Evolutionary conservation across 2,113 vertebrate genomes (phyloP).

Genomic region (Zingel zingel): DNA sequence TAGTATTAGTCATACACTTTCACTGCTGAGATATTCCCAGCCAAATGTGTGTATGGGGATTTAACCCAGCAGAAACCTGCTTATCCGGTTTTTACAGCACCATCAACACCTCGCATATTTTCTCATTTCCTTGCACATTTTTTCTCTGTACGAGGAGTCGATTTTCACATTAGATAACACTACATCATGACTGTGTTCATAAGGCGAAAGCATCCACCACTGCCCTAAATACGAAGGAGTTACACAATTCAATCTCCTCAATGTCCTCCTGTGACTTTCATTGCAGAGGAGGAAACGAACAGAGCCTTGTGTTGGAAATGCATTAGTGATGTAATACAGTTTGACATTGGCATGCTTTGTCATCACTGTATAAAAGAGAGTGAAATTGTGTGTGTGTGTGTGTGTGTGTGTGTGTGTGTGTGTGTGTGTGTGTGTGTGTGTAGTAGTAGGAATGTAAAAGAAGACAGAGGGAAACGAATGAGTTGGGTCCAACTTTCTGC

Average conservation of each 20-base stretch:
- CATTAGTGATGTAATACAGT: slow-evolving; percentile 55
- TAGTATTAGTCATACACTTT: slow-evolving; percentile 69
- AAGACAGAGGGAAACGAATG: background rate
- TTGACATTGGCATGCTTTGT: slow-evolving; percentile 55
- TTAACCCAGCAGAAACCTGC: background rate
- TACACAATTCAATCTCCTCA: slow-evolving; percentile 45
- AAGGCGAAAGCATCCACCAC: slow-evolving; percentile 18
- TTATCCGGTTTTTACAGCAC: slow-evolving; percentile 1
- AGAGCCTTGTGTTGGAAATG: slow-evolving; percentile 3
- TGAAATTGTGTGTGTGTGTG: slow-evolving; percentile 10
- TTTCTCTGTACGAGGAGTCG: background rate
- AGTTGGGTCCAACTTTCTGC: slow-evolving; percentile 42
- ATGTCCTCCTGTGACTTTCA: slow-evolving; percentile 56
- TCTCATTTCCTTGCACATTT: background rate
- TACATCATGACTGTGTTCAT: background rate
- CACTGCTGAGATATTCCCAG: slow-evolving; percentile 39
- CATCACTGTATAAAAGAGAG: slow-evolving; percentile 13
- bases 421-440: too few species aligned
- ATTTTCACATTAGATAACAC: background rate
- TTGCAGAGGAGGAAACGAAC: slow-evolving; percentile 2
- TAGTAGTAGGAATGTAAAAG: slow-evolving; percentile 9
- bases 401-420: too few species aligned
- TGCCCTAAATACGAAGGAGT: slow-evolving; percentile 52
- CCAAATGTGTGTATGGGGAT: slow-evolving; percentile 11
- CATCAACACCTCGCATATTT: background rate